These are phyloP conservation scores for Meteorus cinctellus DNA, from an alignment of 2,888 invertebrate genomes.

Conservation along the genomic window DNA sequence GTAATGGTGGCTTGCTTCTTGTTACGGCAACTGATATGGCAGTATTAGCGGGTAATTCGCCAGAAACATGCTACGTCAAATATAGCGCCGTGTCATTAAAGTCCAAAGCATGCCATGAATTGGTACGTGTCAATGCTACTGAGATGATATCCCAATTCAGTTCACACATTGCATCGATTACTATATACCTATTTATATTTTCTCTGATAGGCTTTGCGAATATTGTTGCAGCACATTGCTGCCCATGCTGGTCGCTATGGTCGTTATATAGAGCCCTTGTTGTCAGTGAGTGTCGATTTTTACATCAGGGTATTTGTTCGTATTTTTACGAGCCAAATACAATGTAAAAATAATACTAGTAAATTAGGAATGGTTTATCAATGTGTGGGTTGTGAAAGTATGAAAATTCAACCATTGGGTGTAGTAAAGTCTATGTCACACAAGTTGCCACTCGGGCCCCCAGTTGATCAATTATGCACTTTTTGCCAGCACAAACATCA, in stretches of 20 bases:
- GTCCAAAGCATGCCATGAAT: constrained; percentile 94
- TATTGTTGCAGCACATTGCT: constrained; percentile 92
- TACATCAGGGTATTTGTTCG: constrained; percentile 95
- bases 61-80: constrained; percentile 94
- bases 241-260: constrained; percentile 94
- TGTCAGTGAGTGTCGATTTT: constrained; percentile 96
- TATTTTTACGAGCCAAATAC: constrained; percentile 84
- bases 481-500: constrained; percentile 86
- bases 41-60: constrained; percentile 94
- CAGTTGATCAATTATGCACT: constrained; percentile 80
- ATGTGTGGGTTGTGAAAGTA: constrained; percentile 92
- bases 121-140: constrained; percentile 77
- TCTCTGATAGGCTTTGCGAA: constrained; percentile 86
- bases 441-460: constrained; percentile 82
- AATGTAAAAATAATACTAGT: constrained; percentile 90
- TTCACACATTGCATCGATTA: constrained; percentile 13
- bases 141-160: constrained; percentile 1
- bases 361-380: constrained; percentile 92
- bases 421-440: constrained; percentile 76
- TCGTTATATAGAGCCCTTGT: constrained; percentile 90
- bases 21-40: constrained; percentile 99
- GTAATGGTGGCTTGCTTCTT: constrained; percentile 89
- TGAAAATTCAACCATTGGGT: constrained; percentile 86
- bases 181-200: constrained; percentile 17
- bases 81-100: constrained; percentile 94